Conservation (phyloP, 2,113 vertebrate genomes). For the Geococcyx californianus region DNA sequence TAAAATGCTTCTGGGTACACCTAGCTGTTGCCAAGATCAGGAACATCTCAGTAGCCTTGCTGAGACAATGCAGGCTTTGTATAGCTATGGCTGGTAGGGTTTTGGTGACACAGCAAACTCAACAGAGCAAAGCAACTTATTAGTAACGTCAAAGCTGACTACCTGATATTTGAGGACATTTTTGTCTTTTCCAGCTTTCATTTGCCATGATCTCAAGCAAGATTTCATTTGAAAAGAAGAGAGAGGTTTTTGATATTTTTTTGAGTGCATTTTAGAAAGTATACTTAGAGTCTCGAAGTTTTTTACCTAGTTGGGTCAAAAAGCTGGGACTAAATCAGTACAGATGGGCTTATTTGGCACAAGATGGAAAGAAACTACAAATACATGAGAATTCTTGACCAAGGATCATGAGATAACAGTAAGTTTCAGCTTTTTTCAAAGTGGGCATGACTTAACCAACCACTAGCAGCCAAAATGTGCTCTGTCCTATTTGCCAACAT, state of each 20-base stretch:
- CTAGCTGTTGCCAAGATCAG: slow-evolving; percentile 75
- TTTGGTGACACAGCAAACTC: slow-evolving; percentile 75
- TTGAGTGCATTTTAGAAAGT: neutral
- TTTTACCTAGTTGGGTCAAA: neutral
- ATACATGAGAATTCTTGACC: neutral
- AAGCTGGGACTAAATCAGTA: neutral
- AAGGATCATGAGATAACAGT: neutral
- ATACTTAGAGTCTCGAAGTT: neutral
- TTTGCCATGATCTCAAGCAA: slow-evolving; percentile 7
- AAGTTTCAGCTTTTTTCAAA: neutral
- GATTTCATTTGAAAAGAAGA: neutral
- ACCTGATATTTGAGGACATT: neutral
- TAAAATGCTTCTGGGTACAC: slow-evolving; percentile 70
- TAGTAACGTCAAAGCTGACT: slow-evolving; percentile 44
- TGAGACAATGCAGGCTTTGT: slow-evolving; percentile 87
- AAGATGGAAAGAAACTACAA: neutral
- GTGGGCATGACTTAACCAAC: neutral
- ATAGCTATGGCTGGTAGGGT: slow-evolving; percentile 50
- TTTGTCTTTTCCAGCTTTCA: slow-evolving; percentile 1
- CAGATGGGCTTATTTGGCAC: neutral
- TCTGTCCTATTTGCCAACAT: neutral
- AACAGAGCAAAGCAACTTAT: slow-evolving; percentile 54
- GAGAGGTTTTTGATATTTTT: neutral
- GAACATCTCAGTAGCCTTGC: slow-evolving; percentile 72
- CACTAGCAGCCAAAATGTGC: neutral